Conservation (phyloP, 2,888 invertebrate species). For the Acronicta aceris region DNA sequence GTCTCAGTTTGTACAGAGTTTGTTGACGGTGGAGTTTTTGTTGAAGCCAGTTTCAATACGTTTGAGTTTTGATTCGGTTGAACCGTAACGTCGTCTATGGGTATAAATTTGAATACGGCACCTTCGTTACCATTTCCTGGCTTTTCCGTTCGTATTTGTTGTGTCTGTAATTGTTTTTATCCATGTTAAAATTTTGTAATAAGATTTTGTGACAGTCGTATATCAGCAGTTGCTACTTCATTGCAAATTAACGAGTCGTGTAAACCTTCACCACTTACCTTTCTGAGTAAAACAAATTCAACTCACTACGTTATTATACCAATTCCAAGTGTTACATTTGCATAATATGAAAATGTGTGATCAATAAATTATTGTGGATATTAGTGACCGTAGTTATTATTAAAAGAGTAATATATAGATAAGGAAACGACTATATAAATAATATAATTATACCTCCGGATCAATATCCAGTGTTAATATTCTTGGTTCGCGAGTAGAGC, state of each 20-base stretch:
- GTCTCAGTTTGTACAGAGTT: conserved; percentile 65
- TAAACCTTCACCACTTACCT: conserved; percentile 81
- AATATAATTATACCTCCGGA: conserved; percentile 89
- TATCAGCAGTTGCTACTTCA: conserved; percentile 21
- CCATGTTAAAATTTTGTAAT: conserved; percentile 48
- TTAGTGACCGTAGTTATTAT: conserved; percentile 51
- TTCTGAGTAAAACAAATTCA: conserved; percentile 36
- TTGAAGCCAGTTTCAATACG: conserved; percentile 79
- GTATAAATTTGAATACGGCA: conserved; percentile 85
- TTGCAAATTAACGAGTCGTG: conserved; percentile 28
- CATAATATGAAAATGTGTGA: conserved; percentile 52
- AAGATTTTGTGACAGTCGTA: conserved; percentile 14
- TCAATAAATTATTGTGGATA: conserved; percentile 38
- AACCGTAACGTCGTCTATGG: conserved; percentile 82
- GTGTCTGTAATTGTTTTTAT: conserved; percentile 81
- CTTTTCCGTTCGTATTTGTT: conserved; percentile 87
- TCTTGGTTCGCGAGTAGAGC: conserved; percentile 87
- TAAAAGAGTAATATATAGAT: conserved; percentile 60
- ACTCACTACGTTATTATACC: conserved; percentile 53
- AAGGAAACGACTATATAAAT: conserved; percentile 68
- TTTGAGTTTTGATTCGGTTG: conserved; percentile 79
- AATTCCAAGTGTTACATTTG: conserved; percentile 52
- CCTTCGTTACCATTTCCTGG: conserved; percentile 78
- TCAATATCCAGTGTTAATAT: conserved; percentile 90
- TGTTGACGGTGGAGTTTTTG: conserved; percentile 71